A percentile compares a stretch with the other conserved stretches of the same genome.
Evolutionary conservation across 1,140 invertebrate genomes (phyloP).

Genomic region (Diachasma alloeum): DNA sequence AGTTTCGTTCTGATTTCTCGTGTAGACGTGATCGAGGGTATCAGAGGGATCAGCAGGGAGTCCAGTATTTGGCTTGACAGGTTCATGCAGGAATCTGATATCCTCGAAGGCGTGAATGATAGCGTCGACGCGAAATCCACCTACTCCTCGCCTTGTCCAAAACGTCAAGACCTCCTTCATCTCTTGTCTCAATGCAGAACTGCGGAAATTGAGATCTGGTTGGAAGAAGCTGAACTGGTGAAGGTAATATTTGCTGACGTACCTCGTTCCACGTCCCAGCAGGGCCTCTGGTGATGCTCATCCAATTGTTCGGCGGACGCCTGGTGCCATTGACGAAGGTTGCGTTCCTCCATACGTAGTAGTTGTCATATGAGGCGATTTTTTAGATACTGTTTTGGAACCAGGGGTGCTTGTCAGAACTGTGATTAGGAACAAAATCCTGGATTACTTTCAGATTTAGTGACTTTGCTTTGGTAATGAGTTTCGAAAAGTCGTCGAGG

Average conservation of each 20-base stretch:
- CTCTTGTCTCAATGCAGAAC: conserved; percentile 65
- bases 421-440: conserved; percentile 84
- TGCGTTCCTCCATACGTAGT: conserved; percentile 75
- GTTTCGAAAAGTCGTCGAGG: conserved; percentile 64
- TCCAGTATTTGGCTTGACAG: conserved; percentile 56
- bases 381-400: conserved; percentile 70
- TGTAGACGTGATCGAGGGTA: conserved; percentile 71
- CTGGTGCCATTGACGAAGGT: conserved; percentile 50
- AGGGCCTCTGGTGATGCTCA: conserved; percentile 55
- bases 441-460: conserved; percentile 70
- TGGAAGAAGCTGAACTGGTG: conserved; percentile 70
- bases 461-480: conserved; percentile 48
- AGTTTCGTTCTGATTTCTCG: conserved; percentile 69
- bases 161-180: conserved; percentile 67
- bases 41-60: conserved; percentile 65
- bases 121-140: conserved; percentile 75
- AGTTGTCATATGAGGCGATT: conserved; percentile 71
- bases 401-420: conserved; percentile 76
- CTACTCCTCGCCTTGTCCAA: conserved; percentile 74
- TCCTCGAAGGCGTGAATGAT: conserved; percentile 68
- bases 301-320: conserved; percentile 52
- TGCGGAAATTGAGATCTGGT: conserved; percentile 75
- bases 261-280: conserved; percentile 66
- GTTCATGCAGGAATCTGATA: conserved; percentile 67
- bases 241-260: conserved; percentile 67